Conservation (phyloP, 2,797 vertebrate genomes). For the Phrynocephalus guinanensis region DNA sequence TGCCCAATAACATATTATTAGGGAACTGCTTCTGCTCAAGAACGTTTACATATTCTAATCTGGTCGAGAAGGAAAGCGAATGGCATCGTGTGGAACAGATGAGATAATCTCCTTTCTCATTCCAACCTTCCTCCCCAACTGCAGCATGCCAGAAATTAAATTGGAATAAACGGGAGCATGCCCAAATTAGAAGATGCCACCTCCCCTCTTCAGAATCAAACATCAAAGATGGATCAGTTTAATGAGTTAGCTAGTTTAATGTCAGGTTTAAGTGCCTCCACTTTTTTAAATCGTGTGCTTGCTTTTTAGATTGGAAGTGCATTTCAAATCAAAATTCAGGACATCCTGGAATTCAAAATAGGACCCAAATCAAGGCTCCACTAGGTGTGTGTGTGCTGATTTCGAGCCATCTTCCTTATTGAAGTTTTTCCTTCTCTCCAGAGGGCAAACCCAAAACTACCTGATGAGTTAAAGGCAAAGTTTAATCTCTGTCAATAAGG, state of each 20-base stretch:
- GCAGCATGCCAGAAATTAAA: background rate
- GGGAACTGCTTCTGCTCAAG: too few species aligned
- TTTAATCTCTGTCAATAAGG: too few species aligned
- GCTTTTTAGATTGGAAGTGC: constrained; percentile 4
- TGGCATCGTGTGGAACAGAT: too few species aligned
- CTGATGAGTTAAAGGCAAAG: too few species aligned
- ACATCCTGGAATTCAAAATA: constrained; percentile 13
- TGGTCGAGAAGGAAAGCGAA: too few species aligned
- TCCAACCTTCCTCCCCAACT: background rate
- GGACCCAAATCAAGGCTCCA: background rate
- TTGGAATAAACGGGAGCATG: background rate
- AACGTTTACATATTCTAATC: too few species aligned
- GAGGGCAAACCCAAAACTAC: too few species aligned
- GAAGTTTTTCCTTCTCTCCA: too few species aligned
- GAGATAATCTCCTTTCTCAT: background rate
- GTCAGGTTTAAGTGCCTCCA: background rate
- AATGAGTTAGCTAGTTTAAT: background rate
- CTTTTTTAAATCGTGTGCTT: constrained; percentile 12
- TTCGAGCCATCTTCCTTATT: too few species aligned
- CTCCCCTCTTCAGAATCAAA: constrained; percentile 11
- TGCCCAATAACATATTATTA: too few species aligned
- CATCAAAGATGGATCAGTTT: constrained; percentile 11
- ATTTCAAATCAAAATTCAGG: constrained; percentile 23
- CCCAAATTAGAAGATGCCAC: background rate
- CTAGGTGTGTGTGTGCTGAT: too few species aligned